A percentile compares a stretch with the other conserved stretches of the same genome.
phyloP scores from a whole-genome alignment of 2,797 vertebrate genomes.

The Alcedo quadribrachys region DNA sequence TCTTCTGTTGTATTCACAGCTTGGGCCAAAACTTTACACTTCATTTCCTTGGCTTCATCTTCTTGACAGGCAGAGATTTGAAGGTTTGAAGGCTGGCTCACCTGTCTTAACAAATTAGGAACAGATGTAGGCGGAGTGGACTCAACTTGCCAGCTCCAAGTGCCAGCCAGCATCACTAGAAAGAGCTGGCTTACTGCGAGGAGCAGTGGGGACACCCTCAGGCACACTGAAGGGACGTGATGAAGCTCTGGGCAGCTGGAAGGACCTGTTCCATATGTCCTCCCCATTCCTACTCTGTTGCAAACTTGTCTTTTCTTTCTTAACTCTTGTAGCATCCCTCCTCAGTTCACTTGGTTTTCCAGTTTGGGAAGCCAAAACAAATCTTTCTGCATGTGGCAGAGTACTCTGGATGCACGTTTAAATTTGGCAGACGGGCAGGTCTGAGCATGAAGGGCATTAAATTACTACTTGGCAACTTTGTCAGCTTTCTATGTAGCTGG shows the following conservation, averaged over 20 bases:
- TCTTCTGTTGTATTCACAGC: neutral
- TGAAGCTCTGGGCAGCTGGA: neutral
- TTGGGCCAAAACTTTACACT: neutral
- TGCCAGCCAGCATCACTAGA: neutral
- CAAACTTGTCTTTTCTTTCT: neutral
- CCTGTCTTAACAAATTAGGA: neutral
- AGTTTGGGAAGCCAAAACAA: neutral
- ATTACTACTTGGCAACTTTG: neutral
- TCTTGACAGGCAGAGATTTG: neutral
- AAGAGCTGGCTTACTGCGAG: neutral
- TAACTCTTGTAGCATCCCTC: neutral
- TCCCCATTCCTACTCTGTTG: neutral
- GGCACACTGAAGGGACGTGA: neutral
- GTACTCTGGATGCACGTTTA: neutral
- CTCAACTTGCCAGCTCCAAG: rapidly evolving
- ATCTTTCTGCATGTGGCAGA: neutral
- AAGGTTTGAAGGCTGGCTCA: neutral
- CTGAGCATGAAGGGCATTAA: neutral
- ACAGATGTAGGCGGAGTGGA: neutral
- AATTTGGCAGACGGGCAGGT: neutral
- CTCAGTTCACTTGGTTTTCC: neutral
- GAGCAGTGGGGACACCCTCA: neutral
- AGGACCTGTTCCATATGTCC: neutral
- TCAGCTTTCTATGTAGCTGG: neutral
- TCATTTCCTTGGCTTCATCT: neutral